phyloP scores from a whole-genome alignment of 2,113 vertebrate genomes.

The Brachyhypopomus gauderio region DNA sequence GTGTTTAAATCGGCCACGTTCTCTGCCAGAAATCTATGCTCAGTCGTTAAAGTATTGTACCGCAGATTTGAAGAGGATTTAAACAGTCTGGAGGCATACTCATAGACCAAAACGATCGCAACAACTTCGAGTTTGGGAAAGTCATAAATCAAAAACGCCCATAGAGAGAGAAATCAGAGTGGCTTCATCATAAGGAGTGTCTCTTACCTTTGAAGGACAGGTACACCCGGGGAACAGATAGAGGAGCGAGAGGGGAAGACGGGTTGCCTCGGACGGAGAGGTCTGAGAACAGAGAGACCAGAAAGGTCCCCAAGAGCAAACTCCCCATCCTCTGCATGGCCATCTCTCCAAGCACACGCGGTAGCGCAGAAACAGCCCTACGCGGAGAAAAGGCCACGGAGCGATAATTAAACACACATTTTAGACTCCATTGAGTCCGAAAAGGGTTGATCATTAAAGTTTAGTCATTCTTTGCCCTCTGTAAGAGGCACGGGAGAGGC shows the following conservation, averaged over 20 bases:
- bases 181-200: not conserved
- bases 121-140: slow-evolving; percentile 21
- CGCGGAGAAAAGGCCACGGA: not conserved
- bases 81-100: slow-evolving; percentile 38
- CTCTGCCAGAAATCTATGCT: slow-evolving; percentile 20
- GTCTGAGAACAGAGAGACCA: slow-evolving; percentile 65
- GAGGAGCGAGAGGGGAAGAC: slow-evolving; percentile 45
- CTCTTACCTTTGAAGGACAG: slow-evolving; percentile 81
- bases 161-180: slow-evolving; percentile 1
- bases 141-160: slow-evolving; percentile 30
- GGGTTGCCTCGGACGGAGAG: slow-evolving; percentile 63
- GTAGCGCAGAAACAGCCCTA: slow-evolving; percentile 27
- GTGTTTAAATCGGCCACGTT: not conserved
- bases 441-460: too few species aligned
- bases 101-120: slow-evolving; percentile 5
- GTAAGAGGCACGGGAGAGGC: too few species aligned
- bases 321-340: slow-evolving; percentile 36
- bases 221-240: slow-evolving; percentile 77
- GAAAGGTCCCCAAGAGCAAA: slow-evolving; percentile 59
- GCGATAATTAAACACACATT: not conserved
- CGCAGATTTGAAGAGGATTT: slow-evolving; percentile 32
- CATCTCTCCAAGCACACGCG: slow-evolving; percentile 43
- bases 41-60: slow-evolving; percentile 12
- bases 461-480: too few species aligned
- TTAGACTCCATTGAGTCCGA: too few species aligned